Base-by-base conservation (phyloP, 2,797 vertebrate species). In the Meda fulgida region DNA sequence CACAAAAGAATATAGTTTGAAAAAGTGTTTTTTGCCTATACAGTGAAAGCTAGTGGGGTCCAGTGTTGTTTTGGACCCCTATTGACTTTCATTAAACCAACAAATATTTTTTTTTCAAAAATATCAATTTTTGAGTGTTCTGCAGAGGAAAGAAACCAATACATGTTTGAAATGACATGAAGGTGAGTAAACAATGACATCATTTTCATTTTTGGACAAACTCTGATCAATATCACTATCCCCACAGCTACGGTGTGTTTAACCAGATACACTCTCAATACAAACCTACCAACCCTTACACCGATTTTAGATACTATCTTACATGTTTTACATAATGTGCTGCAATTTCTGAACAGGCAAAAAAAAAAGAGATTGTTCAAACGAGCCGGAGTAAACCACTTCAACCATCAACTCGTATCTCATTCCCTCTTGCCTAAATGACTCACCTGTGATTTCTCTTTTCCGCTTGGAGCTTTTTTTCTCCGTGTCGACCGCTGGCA, bases 361-460 rank as follows among this genome's bases (percentile, higher is more conserved):
- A 46, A 34, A 16, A 43, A 73, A 46, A 0, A 55, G 31, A 58
- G 31, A 58, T 9, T 10, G 31, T 9, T 55, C 36, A 70, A 51
- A 78, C 34, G 19, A 84, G 18, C 38, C 16, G 13, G 29, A 65
- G 23, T 51, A 43, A 85, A 29, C 29, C 55, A 51, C 69, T 51
- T 36, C 34, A 48, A 21, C 31, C 72, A 67, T 77, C 73, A 71
- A 36, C 38, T 84, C 60, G 58, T 77, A 58, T 78, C 53, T 72
- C 34, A 71, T 53, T 67, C 38, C 65, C 38, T 65, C 66, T 38
- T 21, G 63, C 66, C 80, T 86, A 36, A 80, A 48, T 76, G 80
- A 94, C 97, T 94, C 96, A 99, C 98, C 97, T 97, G 97, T 90
- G 51, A 91, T 92, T 55, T 97, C 97, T 91, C 96, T 96, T 95